Evolutionary conservation across 2,797 vertebrate genomes (phyloP).

Genomic region (Melanotaenia pygmaea): DNA sequence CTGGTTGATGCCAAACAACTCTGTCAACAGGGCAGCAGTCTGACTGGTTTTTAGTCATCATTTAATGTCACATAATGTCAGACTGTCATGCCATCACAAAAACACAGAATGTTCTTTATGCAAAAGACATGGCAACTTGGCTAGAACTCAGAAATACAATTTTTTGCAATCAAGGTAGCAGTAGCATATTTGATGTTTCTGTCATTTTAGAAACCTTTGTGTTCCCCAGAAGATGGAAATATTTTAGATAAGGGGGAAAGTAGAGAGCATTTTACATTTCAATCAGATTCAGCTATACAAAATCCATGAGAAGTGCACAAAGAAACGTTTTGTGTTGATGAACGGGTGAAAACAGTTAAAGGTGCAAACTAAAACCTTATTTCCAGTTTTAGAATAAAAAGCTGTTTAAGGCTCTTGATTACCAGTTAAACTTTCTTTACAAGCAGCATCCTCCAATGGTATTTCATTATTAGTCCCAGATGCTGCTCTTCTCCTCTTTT

Average conservation of each 20-base stretch:
- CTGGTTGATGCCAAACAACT: neutral
- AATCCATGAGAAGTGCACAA: neutral
- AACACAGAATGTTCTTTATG: neutral
- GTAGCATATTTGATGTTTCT: neutral
- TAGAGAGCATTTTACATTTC: too few relatives aligned
- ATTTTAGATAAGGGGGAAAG: neutral
- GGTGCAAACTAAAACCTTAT: too few relatives aligned
- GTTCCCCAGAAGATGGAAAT: neutral
- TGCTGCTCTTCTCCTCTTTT: conserved; percentile 34
- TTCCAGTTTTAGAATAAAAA: too few relatives aligned
- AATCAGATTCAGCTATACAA: neutral
- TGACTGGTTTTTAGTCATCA: conserved; percentile 69
- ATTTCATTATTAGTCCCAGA: neutral
- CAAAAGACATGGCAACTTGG: neutral
- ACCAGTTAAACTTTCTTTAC: conserved; percentile 28
- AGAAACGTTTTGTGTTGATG: neutral
- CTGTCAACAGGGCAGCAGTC: conserved; percentile 57
- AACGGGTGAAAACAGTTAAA: neutral
- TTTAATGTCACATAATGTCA: conserved; percentile 32
- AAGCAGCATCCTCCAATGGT: conserved; percentile 13
- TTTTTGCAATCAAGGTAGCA: too few relatives aligned
- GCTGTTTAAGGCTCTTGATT: conserved; percentile 11
- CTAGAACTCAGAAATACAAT: neutral
- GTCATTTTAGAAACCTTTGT: neutral
- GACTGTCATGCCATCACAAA: conserved; percentile 8